A percentile compares a stretch with the other conserved stretches of the same genome.
Conservation (phyloP, 1,140 invertebrate species). For the Drosophila pallidifrons region DNA sequence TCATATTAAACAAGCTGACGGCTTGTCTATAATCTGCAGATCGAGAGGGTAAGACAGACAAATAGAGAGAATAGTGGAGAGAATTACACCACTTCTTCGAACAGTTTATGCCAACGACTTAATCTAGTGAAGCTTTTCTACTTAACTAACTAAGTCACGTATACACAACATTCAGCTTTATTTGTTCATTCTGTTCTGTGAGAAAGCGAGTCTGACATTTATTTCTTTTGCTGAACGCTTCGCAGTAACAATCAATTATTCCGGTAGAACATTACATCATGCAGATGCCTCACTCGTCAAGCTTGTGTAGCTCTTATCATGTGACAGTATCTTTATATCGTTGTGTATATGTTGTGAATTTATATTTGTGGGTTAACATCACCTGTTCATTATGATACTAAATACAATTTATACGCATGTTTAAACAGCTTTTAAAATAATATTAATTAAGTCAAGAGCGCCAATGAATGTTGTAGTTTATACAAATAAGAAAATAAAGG, state of each 20-base stretch:
- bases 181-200: neutral
- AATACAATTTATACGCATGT: conserved; percentile 37
- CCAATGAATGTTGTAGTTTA: conserved; percentile 14
- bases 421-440: conserved; percentile 57
- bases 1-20: too few species aligned
- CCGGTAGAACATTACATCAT: neutral
- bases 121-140: too few species aligned
- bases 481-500: conserved; percentile 6
- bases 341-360: neutral
- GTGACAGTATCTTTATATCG: neutral
- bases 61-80: too few species aligned
- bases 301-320: neutral
- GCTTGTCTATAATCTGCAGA: too few species aligned
- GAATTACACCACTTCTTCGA: too few species aligned
- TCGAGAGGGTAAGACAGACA: too few species aligned
- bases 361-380: neutral
- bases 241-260: neutral
- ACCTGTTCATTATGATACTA: conserved; percentile 9
- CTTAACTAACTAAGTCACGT: too few species aligned
- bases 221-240: neutral
- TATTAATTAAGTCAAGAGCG: conserved; percentile 62
- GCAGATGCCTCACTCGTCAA: neutral
- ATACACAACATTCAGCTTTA: too few species aligned
- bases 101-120: too few species aligned
- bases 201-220: neutral